Evolutionary conservation across 2,113 vertebrate species (phyloP).

Genomic region (Marmota monax): DNA sequence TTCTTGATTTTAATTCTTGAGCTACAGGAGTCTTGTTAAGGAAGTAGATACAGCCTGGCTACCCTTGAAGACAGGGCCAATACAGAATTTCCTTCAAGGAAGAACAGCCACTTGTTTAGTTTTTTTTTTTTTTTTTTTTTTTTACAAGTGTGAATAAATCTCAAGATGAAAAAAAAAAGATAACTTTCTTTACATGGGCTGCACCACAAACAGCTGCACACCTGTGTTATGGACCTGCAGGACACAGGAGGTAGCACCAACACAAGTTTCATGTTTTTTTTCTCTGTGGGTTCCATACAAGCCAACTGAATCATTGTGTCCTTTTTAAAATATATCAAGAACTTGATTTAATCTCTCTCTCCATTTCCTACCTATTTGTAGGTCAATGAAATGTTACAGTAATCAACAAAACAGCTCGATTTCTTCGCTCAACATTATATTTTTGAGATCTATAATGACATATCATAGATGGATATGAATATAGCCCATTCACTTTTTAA

Average conservation of each 20-base stretch:
- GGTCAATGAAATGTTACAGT: neutral
- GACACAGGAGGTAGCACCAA: neutral
- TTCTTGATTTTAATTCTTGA: too few species aligned
- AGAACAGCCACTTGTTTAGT: too few species aligned
- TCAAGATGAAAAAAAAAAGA: too few species aligned
- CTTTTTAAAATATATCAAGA: neutral
- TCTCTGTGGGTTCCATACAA: neutral
- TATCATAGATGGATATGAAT: too few species aligned
- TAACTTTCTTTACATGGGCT: neutral
- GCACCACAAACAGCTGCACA: neutral
- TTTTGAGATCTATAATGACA: neutral
- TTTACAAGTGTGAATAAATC: too few species aligned
- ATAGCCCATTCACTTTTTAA: neutral
- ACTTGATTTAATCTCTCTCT: neutral
- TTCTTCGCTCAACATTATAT: neutral
- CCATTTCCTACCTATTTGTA: neutral
- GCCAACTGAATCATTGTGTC: neutral
- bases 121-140: too few species aligned
- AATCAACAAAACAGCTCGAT: neutral
- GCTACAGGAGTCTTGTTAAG: too few species aligned
- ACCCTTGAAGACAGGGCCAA: neutral
- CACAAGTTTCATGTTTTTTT: neutral
- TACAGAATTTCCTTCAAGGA: neutral
- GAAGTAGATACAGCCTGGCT: neutral
- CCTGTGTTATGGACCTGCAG: neutral